phyloP scores from a whole-genome alignment of 1,140 invertebrate genomes.

The Drosophila serrata region DNA sequence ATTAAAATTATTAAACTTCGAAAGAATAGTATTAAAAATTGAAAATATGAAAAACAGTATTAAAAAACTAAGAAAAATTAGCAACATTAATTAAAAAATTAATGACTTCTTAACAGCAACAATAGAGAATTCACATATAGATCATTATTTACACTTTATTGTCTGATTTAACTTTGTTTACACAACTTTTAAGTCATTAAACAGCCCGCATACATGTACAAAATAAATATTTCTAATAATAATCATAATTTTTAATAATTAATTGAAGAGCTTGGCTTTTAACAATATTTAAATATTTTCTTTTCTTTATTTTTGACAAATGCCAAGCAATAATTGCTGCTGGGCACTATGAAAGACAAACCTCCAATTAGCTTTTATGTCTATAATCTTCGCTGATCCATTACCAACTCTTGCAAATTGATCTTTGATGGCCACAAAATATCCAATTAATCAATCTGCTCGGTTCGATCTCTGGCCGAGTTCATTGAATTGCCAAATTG shows the following conservation, averaged over 20 bases:
- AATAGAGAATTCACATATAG: too few relatives aligned
- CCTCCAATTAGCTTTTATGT: background rate
- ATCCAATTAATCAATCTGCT: conserved; percentile 35
- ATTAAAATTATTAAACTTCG: background rate
- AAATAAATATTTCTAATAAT: background rate
- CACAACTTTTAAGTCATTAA: background rate
- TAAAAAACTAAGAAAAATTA: too few relatives aligned
- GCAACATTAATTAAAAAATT: background rate
- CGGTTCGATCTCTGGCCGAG: conserved; percentile 7
- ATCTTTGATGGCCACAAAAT: conserved; percentile 23
- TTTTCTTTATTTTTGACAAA: background rate
- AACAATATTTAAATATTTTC: background rate
- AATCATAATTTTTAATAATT: too few relatives aligned
- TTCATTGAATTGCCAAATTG: conserved; percentile 36
- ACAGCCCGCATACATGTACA: background rate
- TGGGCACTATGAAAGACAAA: background rate
- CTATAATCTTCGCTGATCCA: background rate
- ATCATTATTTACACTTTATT: background rate
- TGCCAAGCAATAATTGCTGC: background rate
- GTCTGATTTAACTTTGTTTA: background rate
- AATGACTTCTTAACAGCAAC: background rate
- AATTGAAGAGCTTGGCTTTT: background rate
- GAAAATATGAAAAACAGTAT: too few relatives aligned
- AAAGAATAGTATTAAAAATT: background rate
- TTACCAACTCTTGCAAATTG: conserved; percentile 20